Evolutionary conservation across 2,797 vertebrate species (phyloP).

Genomic region (Leptoclinus maculatus): DNA sequence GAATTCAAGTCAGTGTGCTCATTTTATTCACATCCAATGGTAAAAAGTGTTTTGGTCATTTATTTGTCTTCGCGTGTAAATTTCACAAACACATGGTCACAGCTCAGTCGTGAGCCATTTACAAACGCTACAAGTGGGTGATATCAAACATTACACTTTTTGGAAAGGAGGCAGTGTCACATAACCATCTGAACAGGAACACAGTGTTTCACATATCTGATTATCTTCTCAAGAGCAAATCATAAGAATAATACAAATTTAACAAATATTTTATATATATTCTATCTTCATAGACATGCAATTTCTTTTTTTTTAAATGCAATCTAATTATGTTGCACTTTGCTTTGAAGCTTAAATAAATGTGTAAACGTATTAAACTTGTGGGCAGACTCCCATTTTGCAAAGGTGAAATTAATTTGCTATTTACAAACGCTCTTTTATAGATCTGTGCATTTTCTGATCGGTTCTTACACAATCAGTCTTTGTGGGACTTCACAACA

Average conservation of each 20-base stretch:
- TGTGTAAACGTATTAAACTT: constrained; percentile 56
- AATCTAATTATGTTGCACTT: constrained; percentile 77
- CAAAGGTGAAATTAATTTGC: constrained; percentile 38
- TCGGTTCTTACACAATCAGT: constrained; percentile 10
- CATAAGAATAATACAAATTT: constrained; percentile 80
- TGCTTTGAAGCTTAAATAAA: constrained; percentile 64
- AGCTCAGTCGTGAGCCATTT: constrained; percentile 57
- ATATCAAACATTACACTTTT: constrained; percentile 64
- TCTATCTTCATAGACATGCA: constrained; percentile 77
- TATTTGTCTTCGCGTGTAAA: constrained; percentile 67
- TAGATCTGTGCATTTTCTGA: constrained; percentile 47
- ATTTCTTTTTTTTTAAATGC: constrained; percentile 83
- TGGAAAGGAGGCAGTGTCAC: constrained; percentile 79
- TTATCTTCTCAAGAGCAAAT: constrained; percentile 74
- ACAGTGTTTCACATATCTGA: constrained; percentile 70
- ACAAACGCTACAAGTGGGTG: constrained; percentile 43
- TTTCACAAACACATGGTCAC: constrained; percentile 70
- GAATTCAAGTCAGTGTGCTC: constrained; percentile 10
- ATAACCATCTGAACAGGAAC: constrained; percentile 83
- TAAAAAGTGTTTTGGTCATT: constrained; percentile 72
- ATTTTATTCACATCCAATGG: constrained; percentile 53
- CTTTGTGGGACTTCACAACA: constrained; percentile 53
- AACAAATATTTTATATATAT: constrained; percentile 64
- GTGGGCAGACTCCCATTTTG: constrained; percentile 66
- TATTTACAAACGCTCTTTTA: constrained; percentile 82